phyloP scores from a whole-genome alignment of 2,797 vertebrate genomes.

The Lithobates pipiens region DNA sequence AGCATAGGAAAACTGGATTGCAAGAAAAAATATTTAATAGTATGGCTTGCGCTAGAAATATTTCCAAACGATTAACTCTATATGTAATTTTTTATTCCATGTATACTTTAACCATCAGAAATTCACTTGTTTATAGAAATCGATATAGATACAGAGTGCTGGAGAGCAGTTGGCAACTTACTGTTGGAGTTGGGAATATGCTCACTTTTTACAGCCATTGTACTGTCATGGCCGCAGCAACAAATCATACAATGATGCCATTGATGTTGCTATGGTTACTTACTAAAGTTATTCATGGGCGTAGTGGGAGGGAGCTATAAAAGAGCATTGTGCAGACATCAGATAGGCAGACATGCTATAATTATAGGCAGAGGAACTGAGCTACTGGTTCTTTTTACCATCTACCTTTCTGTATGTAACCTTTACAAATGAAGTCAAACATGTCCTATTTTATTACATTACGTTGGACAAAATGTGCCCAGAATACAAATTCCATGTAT shows the following conservation, averaged over 20 bases:
- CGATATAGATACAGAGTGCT: not conserved
- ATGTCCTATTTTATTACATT: not conserved
- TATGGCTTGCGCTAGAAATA: too few species aligned
- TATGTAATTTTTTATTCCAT: not conserved
- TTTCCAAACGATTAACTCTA: not conserved
- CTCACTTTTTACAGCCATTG: slow-evolving; percentile 18
- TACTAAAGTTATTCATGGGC: slow-evolving; percentile 33
- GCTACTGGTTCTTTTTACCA: slow-evolving; percentile 9
- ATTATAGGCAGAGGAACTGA: slow-evolving; percentile 30
- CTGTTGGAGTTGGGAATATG: not conserved
- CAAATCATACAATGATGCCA: slow-evolving; percentile 26
- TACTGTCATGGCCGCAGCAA: slow-evolving; percentile 14
- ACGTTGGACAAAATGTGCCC: not conserved
- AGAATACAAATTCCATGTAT: not conserved
- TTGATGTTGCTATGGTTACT: slow-evolving; percentile 40
- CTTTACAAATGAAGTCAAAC: slow-evolving; percentile 31
- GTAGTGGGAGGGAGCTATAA: slow-evolving; percentile 28
- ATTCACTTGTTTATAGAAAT: not conserved
- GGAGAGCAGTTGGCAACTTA: not conserved
- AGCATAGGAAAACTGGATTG: not conserved
- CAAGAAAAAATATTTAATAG: not conserved
- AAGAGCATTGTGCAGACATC: slow-evolving; percentile 33
- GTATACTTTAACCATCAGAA: not conserved
- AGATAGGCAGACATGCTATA: slow-evolving; percentile 41
- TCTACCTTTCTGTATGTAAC: slow-evolving; percentile 46